Evolutionary conservation across 35 echinoderm and acorn worm genomes (phyloP), one percentile per base, ranked within the genome.

Genomic region (Patiria miniata): DNA sequence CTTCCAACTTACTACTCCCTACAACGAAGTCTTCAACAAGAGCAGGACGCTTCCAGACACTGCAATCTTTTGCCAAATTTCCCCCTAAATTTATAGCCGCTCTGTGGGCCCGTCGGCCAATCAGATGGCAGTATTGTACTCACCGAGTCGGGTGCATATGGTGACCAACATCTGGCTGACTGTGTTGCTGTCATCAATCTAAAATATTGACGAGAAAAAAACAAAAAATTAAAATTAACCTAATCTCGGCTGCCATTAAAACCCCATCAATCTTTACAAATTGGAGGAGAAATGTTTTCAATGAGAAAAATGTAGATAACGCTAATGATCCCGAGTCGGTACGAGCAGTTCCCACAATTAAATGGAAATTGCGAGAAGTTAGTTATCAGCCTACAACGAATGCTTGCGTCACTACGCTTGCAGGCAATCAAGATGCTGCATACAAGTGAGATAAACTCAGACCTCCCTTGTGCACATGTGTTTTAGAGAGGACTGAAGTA

Each of bases 181-280:
- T 28, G 89, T 98, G 83, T 98, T 90, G 39, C 96, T 98, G 83
- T 98, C 96, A 94, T 98, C 96, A 79, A 98, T 94, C 96, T 98
- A 68, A 28, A 47, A 39, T 76, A 86, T 21, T 16, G 58, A 68
- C 14, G 39, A 40, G 69, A 77, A 76, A 39, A 44, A 39, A 86
- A 19, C 10, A 7, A 73, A 40, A 2, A 86, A 44, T 15, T 86
- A 32, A 68, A 56, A 36, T 7, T 69, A 18, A 28, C 4, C 5
- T 36, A 3, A 69, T 69, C 33, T 69, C n/a, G n/a, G n/a, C n/a
- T 36, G 33, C 18, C n/a, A 23, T 28, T 18, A 69, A 28, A 23
- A 69, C 17, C 5, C 4, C 4, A 69, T 69, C n/a, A 69, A 3
- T 69, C 33, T 12, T 12, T 47, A 4, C 42, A 4, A 6, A 12